Percentiles rank a stretch among this genome's conserved stretches.
Conservation (phyloP, 2,888 invertebrate species). For the Diarsia brunnea region DNA sequence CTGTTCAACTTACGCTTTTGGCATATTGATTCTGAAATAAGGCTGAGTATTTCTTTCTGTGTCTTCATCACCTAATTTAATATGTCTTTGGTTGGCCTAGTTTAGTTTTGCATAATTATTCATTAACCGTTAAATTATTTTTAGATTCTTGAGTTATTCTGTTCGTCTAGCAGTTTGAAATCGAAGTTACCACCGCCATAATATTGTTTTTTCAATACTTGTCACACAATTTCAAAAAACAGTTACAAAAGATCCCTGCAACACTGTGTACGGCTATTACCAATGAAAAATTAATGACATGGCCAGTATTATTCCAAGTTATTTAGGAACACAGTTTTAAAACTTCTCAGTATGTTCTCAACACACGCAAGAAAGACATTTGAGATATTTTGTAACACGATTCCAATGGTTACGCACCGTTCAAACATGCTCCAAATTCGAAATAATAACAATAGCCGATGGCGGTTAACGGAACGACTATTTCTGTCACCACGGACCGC, state of each 20-base stretch:
- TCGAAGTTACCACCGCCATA: no score
- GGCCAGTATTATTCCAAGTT: not conserved
- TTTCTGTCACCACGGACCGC: slow-evolving; percentile 32
- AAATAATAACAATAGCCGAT: slow-evolving; percentile 59
- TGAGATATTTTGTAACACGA: slow-evolving; percentile 53
- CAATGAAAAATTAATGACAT: not conserved
- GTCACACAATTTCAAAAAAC: not conserved
- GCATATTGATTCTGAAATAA: slow-evolving; percentile 11
- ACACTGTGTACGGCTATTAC: not conserved
- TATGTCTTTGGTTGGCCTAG: not conserved
- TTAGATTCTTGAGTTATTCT: not conserved
- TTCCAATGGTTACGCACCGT: slow-evolving; percentile 42
- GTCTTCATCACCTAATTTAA: no score
- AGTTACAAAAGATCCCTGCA: not conserved
- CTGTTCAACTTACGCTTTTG: not conserved
- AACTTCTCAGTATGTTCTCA: slow-evolving; percentile 14
- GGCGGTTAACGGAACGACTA: slow-evolving; percentile 46
- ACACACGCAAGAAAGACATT: slow-evolving; percentile 40
- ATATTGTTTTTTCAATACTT: no score
- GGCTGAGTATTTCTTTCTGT: not conserved
- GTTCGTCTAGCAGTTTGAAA: no score
- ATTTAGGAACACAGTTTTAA: not conserved
- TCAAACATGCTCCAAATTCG: slow-evolving; percentile 61
- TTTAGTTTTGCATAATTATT: not conserved
- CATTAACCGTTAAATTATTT: not conserved